Conservation (phyloP, 23 tunicate genomes). For the Phallusia fumigata region DNA sequence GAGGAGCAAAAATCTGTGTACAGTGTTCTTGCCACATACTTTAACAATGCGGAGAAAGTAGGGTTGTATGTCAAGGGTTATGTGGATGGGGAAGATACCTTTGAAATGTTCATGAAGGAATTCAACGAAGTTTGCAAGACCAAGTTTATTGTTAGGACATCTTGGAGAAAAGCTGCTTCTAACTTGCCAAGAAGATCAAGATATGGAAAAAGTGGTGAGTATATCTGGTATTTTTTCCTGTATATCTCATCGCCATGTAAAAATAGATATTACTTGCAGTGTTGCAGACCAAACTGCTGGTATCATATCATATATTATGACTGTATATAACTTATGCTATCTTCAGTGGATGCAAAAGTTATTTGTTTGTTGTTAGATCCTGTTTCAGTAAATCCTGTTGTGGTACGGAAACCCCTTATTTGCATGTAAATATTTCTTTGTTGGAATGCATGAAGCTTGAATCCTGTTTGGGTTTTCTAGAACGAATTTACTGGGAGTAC, state of each 20-base stretch:
- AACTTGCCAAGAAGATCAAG: constrained; percentile 41
- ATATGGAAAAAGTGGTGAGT: constrained; percentile 67
- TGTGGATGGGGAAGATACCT: constrained; percentile 59
- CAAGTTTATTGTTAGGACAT: constrained; percentile 53
- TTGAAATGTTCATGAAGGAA: constrained; percentile 44
- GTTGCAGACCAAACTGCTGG: no score
- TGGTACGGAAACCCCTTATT: no score
- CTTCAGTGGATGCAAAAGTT: no score
- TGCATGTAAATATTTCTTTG: no score
- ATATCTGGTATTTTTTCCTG: neutral
- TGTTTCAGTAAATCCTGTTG: no score
- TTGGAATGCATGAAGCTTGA: no score
- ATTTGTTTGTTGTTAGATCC: no score
- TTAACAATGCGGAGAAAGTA: constrained; percentile 54
- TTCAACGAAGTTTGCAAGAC: constrained; percentile 60
- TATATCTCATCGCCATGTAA: neutral
- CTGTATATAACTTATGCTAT: no score
- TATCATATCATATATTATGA: no score
- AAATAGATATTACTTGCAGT: no score
- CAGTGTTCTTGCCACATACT: constrained; percentile 49
- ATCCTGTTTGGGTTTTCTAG: neutral
- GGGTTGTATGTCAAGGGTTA: constrained; percentile 56
- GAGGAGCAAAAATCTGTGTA: constrained; percentile 46
- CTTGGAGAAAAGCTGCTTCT: constrained; percentile 56
- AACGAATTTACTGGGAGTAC: constrained; percentile 75